These are phyloP conservation scores for Masticophis lateralis DNA, from an alignment of 2,797 vertebrate species.

Conservation along the genomic window DNA sequence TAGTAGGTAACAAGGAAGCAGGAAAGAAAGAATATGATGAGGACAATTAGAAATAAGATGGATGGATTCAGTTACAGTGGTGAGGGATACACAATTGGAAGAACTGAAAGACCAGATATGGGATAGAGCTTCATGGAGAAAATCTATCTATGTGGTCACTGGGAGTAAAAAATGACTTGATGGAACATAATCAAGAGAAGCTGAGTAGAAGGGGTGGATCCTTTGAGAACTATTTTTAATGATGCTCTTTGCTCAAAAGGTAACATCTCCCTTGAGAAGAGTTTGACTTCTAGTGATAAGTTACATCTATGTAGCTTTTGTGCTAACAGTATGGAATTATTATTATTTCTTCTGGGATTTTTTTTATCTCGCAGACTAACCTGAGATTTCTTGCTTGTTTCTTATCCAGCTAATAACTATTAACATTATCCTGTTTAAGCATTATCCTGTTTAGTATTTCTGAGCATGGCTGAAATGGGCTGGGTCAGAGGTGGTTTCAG, in stretches of 20 bases:
- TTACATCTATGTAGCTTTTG: neutral
- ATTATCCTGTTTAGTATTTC: neutral
- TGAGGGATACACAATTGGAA: neutral
- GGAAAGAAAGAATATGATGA: neutral
- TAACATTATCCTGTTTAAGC: neutral
- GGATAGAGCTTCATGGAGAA: neutral
- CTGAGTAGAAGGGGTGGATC: neutral
- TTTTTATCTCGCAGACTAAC: neutral
- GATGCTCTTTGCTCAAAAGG: neutral
- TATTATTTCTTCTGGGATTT: neutral
- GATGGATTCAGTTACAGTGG: neutral
- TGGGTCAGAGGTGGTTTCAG: too few relatives aligned
- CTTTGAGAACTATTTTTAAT: neutral
- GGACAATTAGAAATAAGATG: neutral
- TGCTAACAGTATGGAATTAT: neutral
- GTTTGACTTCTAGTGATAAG: neutral
- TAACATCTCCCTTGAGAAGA: neutral
- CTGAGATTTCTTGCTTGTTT: neutral
- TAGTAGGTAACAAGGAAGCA: neutral
- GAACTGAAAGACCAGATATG: neutral
- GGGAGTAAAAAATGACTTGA: neutral
- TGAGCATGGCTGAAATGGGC: neutral
- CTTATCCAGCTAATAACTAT: neutral
- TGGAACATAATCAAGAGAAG: neutral
- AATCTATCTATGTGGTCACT: neutral